Conservation (phyloP, 2,113 vertebrate species). For the Narcine bancroftii region DNA sequence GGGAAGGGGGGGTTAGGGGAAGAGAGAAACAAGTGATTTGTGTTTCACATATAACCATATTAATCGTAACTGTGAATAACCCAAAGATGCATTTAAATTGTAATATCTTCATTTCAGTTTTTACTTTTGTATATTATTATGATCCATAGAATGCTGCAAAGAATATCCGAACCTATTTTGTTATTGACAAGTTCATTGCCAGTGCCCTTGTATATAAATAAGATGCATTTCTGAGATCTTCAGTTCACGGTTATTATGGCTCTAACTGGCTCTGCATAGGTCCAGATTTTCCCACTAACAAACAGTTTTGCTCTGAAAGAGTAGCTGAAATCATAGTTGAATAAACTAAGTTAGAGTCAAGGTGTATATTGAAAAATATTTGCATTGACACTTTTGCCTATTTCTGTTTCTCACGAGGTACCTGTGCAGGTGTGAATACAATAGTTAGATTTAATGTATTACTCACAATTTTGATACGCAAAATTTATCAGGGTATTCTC, state of each 20-base stretch:
- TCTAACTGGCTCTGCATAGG: not conserved
- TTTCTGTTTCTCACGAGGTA: not conserved
- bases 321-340: not conserved
- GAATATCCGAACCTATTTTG: not conserved
- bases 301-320: not conserved
- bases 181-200: not conserved
- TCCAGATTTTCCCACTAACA: constrained; percentile 2
- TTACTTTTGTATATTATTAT: not conserved
- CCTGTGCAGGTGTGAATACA: constrained; percentile 12
- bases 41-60: not conserved
- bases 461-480: not conserved
- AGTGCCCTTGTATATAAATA: not conserved
- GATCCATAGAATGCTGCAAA: not conserved
- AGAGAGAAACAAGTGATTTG: not conserved
- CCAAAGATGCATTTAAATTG: constrained; percentile 10
- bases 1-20: not conserved
- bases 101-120: not conserved
- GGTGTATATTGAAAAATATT: not conserved
- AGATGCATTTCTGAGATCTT: not conserved
- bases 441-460: not conserved
- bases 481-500: constrained; percentile 7
- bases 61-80: not conserved
- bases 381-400: not conserved
- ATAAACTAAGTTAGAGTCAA: not conserved
- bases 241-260: not conserved